Base-by-base conservation (phyloP, 37 sponge, comb jelly and placozoan species). In the Haliclona indistincta region DNA sequence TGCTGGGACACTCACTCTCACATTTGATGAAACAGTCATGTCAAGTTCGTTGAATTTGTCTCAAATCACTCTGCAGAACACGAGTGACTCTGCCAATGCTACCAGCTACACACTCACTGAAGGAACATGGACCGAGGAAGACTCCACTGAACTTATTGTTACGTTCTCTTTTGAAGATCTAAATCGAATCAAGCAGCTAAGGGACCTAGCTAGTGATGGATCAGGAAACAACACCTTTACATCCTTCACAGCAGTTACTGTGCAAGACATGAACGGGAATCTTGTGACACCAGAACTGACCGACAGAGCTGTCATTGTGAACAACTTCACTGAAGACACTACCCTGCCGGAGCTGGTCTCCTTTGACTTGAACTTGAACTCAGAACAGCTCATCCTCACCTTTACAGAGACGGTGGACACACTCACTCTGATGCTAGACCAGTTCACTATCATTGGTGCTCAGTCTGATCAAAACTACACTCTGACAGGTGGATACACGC, bases 401-500 rank as follows among this genome's bases (percentile, higher is more conserved):
- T 95, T 95, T 38, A 65, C 58, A 23, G 96, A 95, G 81, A 91
- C 96, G 20, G 84, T 95, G 22, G 89, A 95, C 55, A 29, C 37
- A 19, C 20, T 64, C 3, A 88, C 96, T 25, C 77, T 95, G 52
- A 61, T 78, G 65, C 39, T 81, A 8, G 32, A 67, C 4, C 63
- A 81, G 60, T 66, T 89, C 23, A 88, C 81, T 15, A 56, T 93
- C 29, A n/a, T 85, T 15, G 81, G 77, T 36, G 26, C 45, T 58
- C 60, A 63, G 33, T 15, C 61, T 28, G 68, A 70, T 4, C 26
- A n/a, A 15, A 77, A 74, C 28, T 88, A 93, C 58, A 88, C 80
- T 33, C 77, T 93, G 44, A 81, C 82, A 43, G 80, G 77, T 41
- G 89, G 89, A 2, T 71, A 19, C 6, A 77, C 78, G 30, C 85